Conservation (phyloP, 2,888 invertebrate genomes). For the Arrhopalites spinosus region DNA sequence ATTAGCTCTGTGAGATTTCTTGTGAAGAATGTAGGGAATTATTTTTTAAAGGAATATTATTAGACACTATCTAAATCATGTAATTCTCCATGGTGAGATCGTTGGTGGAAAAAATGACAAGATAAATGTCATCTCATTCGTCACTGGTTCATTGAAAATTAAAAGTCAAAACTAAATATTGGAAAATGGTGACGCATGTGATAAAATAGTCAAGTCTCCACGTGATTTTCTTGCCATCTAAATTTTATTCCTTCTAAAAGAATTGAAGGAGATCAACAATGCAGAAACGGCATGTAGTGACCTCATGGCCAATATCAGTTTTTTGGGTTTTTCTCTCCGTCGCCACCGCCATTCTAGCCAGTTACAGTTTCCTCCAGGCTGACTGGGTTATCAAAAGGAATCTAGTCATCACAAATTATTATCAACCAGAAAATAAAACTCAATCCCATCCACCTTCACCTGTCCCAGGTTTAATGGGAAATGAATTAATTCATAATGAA, state of each 20-base stretch:
- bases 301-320: constrained; percentile 57
- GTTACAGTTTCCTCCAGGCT: constrained; percentile 60
- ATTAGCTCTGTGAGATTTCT: neutral
- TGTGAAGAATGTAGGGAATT: too few species aligned
- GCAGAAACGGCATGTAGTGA: constrained; percentile 41
- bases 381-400: constrained; percentile 59
- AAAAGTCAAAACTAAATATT: too few species aligned
- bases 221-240: too few species aligned
- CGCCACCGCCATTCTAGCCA: constrained; percentile 59
- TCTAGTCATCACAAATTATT: constrained; percentile 35
- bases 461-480: neutral
- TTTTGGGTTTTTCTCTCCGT: constrained; percentile 60
- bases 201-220: too few species aligned
- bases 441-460: neutral
- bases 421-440: constrained; percentile 16
- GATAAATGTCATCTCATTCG: neutral
- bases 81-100: too few species aligned
- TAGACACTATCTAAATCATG: too few species aligned
- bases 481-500: neutral
- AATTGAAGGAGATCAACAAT: neutral
- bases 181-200: too few species aligned
- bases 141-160: neutral
- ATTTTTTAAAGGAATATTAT: too few species aligned
- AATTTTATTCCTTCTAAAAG: too few species aligned
- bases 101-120: neutral